These are phyloP conservation scores for Tetramorium simillimum DNA, from an alignment of 1,140 invertebrate genomes.

Conservation along the genomic window DNA sequence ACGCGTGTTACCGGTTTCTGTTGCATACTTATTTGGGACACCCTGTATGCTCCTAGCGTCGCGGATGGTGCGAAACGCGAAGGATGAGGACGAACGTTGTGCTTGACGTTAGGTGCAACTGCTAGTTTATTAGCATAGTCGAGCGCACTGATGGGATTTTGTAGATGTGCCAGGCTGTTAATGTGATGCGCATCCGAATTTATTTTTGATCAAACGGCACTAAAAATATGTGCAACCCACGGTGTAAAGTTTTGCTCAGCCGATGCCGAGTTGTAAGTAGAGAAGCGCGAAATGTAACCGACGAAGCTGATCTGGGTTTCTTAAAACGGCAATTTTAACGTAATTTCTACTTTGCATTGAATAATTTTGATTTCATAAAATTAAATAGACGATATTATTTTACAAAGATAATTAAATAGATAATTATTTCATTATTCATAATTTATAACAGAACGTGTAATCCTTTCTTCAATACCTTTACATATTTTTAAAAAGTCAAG, in stretches of 20 bases:
- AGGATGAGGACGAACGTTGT: conserved; percentile 4
- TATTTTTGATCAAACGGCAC: conserved; percentile 45
- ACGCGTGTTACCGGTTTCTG: background rate
- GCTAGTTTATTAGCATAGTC: conserved; percentile 40
- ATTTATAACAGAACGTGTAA: background rate
- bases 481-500: background rate
- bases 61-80: background rate
- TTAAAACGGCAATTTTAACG: background rate
- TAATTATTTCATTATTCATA: conserved; percentile 13
- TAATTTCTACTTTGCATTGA: background rate
- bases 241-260: conserved; percentile 23
- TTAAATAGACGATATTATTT: background rate
- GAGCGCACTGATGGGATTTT: conserved; percentile 13
- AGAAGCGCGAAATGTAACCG: background rate
- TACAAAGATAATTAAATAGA: background rate
- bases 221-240: conserved; percentile 31
- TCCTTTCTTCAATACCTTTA: background rate
- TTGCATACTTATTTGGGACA: conserved; percentile 23
- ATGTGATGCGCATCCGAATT: conserved; percentile 54
- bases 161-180: conserved; percentile 54
- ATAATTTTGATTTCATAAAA: background rate
- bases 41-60: background rate
- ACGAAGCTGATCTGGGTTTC: background rate
- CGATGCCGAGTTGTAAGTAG: conserved; percentile 20
- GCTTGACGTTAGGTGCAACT: conserved; percentile 28